Evolutionary conservation across 2,888 invertebrate genomes (phyloP).

Genomic region (Rotaria sp.): DNA sequence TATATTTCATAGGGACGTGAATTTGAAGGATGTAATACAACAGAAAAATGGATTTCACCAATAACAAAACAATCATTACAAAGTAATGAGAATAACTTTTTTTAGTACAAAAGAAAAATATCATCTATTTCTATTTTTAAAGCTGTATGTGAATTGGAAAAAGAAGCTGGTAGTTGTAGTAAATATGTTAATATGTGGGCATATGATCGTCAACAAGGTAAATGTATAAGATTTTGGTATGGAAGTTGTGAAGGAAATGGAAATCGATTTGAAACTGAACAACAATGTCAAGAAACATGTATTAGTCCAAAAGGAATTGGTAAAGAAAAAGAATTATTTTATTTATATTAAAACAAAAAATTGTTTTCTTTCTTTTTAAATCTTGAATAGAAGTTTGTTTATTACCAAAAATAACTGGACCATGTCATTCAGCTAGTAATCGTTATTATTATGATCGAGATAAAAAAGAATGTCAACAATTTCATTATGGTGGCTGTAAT

Average conservation of each 20-base stretch:
- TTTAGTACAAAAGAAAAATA: neutral
- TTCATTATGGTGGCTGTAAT: slow-evolving; percentile 40
- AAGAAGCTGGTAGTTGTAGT: slow-evolving; percentile 32
- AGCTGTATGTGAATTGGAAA: slow-evolving; percentile 37
- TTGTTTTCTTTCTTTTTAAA: neutral
- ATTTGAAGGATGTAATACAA: neutral
- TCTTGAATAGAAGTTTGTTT: slow-evolving; percentile 30
- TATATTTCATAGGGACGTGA: neutral
- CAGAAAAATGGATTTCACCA: neutral
- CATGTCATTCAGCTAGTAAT: slow-evolving; percentile 29
- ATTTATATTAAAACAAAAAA: neutral
- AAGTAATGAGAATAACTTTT: neutral
- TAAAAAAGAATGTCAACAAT: slow-evolving; percentile 59
- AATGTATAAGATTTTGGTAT: slow-evolving; percentile 39
- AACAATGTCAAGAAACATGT: slow-evolving; percentile 66
- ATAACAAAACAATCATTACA: neutral
- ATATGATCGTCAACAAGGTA: slow-evolving; percentile 31
- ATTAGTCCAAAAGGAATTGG: slow-evolving; percentile 40
- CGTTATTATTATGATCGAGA: slow-evolving; percentile 39
- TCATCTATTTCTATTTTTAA: neutral
- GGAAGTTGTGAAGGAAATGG: slow-evolving; percentile 71
- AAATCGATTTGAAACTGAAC: slow-evolving; percentile 72
- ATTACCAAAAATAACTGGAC: slow-evolving; percentile 30
- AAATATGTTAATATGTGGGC: slow-evolving; percentile 35
- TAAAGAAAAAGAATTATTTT: neutral